Percentiles rank a stretch among this genome's conserved stretches.
Evolutionary conservation across 2,113 vertebrate genomes (phyloP).

Genomic region (Campylomormyrus tamandua): DNA sequence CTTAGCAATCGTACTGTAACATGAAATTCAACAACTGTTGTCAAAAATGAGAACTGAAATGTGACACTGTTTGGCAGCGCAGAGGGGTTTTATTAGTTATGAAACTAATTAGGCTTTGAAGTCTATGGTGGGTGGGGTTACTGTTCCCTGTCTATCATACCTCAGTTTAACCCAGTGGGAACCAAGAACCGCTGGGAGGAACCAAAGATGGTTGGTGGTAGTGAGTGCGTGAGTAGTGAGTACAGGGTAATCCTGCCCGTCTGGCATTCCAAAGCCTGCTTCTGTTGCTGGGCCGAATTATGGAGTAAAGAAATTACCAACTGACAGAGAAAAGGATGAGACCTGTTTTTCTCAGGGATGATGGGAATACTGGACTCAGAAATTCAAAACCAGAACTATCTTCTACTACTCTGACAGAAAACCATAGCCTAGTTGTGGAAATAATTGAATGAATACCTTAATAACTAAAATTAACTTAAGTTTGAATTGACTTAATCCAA

Average conservation of each 20-base stretch:
- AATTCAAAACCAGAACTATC: not conserved
- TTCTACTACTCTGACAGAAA: not conserved
- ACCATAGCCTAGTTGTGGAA: not conserved
- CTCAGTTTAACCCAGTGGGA: not conserved
- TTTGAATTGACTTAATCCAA: not conserved
- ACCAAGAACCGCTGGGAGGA: not conserved
- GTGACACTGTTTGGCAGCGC: not conserved
- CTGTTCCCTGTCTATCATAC: not conserved
- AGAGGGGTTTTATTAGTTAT: not conserved
- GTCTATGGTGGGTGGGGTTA: not conserved
- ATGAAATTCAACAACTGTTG: not conserved
- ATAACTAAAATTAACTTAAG: not conserved
- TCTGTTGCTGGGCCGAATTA: not conserved
- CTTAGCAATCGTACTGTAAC: not conserved
- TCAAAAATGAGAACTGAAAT: not conserved
- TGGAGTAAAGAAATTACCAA: not conserved
- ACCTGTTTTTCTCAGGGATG: not conserved
- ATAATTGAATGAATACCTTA: not conserved
- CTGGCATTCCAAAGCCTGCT: not conserved
- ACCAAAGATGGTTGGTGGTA: not conserved
- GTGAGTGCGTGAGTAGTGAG: not conserved
- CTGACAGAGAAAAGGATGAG: not conserved
- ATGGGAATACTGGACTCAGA: not conserved
- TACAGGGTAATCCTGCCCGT: not conserved
- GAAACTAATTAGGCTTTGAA: not conserved